Conservation (phyloP, 2,888 invertebrate species). For the Malachius bipustulatus region DNA sequence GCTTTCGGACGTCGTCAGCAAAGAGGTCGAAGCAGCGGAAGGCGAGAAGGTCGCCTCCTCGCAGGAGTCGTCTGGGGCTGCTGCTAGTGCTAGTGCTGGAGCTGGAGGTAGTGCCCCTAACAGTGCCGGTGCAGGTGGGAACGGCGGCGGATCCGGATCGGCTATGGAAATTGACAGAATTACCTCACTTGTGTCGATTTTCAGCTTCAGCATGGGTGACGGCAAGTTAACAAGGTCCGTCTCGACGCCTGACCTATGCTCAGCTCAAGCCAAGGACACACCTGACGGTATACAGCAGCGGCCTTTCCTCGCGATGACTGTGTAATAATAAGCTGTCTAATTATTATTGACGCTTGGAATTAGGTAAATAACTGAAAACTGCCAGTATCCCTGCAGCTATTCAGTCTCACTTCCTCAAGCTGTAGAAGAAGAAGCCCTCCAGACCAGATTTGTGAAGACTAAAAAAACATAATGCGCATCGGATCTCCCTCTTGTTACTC, state of each 20-base stretch:
- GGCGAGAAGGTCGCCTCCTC: not conserved
- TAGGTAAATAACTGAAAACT: too few relatives aligned
- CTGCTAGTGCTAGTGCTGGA: too few relatives aligned
- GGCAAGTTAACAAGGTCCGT: slow-evolving; percentile 37
- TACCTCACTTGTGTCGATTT: slow-evolving; percentile 46
- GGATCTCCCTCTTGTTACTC: too few relatives aligned
- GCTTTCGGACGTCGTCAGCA: slow-evolving; percentile 33
- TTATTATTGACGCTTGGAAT: too few relatives aligned
- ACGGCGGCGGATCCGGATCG: slow-evolving; percentile 20
- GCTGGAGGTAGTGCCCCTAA: slow-evolving; percentile 8
- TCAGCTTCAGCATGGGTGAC: slow-evolving; percentile 41
- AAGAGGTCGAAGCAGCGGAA: slow-evolving; percentile 15
- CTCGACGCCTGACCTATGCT: slow-evolving; percentile 43
- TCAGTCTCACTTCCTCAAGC: too few relatives aligned
- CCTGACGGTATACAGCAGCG: slow-evolving; percentile 35
- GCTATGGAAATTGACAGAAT: slow-evolving; percentile 48
- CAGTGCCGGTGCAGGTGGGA: slow-evolving; percentile 5
- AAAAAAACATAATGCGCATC: too few relatives aligned
- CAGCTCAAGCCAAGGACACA: slow-evolving; percentile 41
- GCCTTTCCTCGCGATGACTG: slow-evolving; percentile 44
- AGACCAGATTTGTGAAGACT: too few relatives aligned
- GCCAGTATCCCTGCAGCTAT: too few relatives aligned
- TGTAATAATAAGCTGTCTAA: too few relatives aligned
- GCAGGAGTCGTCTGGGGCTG: too few relatives aligned
- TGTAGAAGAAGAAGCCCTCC: too few relatives aligned